Evolutionary conservation across 1,140 invertebrate species (phyloP).

Genomic region (Macrocentrus cingulum): DNA sequence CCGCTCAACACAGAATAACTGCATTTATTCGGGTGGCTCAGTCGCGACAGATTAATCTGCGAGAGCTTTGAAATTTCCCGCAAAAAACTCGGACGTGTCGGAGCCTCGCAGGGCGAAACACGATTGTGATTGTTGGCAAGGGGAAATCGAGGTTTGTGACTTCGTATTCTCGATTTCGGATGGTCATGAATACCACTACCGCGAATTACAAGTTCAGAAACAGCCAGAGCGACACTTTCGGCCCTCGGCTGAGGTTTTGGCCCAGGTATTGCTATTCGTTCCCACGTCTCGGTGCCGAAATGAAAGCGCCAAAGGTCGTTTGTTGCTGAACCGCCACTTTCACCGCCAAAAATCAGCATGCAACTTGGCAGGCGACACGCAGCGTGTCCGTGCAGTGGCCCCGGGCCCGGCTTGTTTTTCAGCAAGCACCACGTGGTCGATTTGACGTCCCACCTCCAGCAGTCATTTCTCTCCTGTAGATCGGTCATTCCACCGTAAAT

Average conservation of each 20-base stretch:
- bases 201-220: slow-evolving; percentile 62
- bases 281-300: slow-evolving; percentile 80
- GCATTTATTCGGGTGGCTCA: slow-evolving; percentile 68
- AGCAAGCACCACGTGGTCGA: slow-evolving; percentile 71
- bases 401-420: slow-evolving; percentile 70
- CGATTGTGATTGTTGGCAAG: slow-evolving; percentile 30
- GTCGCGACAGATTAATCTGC: slow-evolving; percentile 69
- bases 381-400: slow-evolving; percentile 79
- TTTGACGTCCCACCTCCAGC: slow-evolving; percentile 80
- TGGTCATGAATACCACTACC: slow-evolving; percentile 43
- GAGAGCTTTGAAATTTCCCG: slow-evolving; percentile 75
- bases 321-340: slow-evolving; percentile 69
- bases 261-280: slow-evolving; percentile 69
- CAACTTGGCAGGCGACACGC: slow-evolving; percentile 76
- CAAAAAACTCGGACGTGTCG: slow-evolving; percentile 61
- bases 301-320: slow-evolving; percentile 88
- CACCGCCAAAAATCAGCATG: slow-evolving; percentile 84
- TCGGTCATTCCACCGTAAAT: slow-evolving; percentile 89
- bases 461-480: slow-evolving; percentile 76
- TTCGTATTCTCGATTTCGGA: slow-evolving; percentile 44
- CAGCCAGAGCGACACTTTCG: slow-evolving; percentile 64
- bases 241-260: slow-evolving; percentile 73
- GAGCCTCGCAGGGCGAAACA: slow-evolving; percentile 46
- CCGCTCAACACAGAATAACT: slow-evolving; percentile 72
- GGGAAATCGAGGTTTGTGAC: slow-evolving; percentile 52